These are phyloP conservation scores for Cheilosia impressa DNA, from an alignment of 2,888 invertebrate genomes.

Conservation along the genomic window DNA sequence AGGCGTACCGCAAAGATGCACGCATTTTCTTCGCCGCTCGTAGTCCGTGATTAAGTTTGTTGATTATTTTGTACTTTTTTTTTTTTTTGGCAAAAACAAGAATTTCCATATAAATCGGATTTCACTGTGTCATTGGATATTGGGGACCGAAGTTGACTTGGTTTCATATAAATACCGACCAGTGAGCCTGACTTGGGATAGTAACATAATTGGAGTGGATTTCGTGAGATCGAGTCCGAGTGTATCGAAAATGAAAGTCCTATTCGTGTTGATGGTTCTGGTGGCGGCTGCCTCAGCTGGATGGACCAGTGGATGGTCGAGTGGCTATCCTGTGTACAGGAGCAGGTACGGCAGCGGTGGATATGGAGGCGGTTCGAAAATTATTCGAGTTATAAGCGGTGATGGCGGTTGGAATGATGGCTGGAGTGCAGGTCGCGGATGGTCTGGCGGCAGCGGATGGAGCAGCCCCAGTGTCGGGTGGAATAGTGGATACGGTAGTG, in stretches of 20 bases:
- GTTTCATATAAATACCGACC: slow-evolving; percentile 66
- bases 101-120: slow-evolving; percentile 48
- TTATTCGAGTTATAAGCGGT: slow-evolving; percentile 76
- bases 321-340: slow-evolving; percentile 19
- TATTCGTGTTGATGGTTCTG: slow-evolving; percentile 78
- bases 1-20: slow-evolving; percentile 8
- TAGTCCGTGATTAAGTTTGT: not conserved
- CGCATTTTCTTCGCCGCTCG: slow-evolving; percentile 43
- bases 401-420: slow-evolving; percentile 28
- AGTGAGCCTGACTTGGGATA: slow-evolving; percentile 32
- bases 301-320: slow-evolving; percentile 67
- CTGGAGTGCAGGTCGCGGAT: slow-evolving; percentile 55
- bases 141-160: slow-evolving; percentile 23
- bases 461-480: slow-evolving; percentile 29
- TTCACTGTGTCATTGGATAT: slow-evolving; percentile 46
- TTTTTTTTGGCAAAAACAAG: slow-evolving; percentile 53
- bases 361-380: slow-evolving; percentile 64
- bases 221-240: slow-evolving; percentile 10
- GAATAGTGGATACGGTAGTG: slow-evolving; percentile 60
- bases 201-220: slow-evolving; percentile 46
- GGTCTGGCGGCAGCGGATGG: slow-evolving; percentile 63
- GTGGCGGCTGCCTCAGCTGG: slow-evolving; percentile 78
- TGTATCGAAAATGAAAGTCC: slow-evolving; percentile 78
- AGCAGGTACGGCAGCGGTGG: slow-evolving; percentile 50
- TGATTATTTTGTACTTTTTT: not conserved